Conservation (phyloP, 1,140 invertebrate species). For the Eriosoma lanigerum region DNA sequence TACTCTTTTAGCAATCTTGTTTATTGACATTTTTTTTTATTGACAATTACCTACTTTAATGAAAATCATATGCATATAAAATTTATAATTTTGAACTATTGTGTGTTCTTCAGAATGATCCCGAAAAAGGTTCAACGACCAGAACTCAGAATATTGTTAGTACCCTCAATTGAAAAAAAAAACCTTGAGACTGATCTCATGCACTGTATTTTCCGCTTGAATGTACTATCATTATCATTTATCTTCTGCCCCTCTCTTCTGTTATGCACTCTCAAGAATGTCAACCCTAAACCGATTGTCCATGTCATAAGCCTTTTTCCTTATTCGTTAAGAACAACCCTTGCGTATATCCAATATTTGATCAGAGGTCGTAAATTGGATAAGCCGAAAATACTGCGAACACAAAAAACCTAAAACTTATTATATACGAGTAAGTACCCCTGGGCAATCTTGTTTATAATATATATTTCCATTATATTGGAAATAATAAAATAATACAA, state of each 20-base stretch:
- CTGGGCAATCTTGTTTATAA: not conserved
- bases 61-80: not conserved
- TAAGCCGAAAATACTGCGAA: slow-evolving; percentile 4
- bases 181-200: not conserved
- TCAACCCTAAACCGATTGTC: slow-evolving; percentile 37
- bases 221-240: slow-evolving; percentile 47
- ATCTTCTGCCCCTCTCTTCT: not conserved
- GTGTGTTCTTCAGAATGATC: not conserved
- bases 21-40: too few relatives aligned
- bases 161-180: slow-evolving; percentile 27
- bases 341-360: slow-evolving; percentile 22
- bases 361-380: slow-evolving; percentile 25
- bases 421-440: not conserved
- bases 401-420: slow-evolving; percentile 2
- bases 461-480: not conserved
- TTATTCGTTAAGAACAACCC: slow-evolving; percentile 23
- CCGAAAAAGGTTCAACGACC: not conserved
- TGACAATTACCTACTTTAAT: too few relatives aligned
- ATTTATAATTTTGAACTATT: not conserved
- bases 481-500: too few relatives aligned
- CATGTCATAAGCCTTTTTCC: slow-evolving; percentile 22
- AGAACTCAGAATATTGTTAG: not conserved
- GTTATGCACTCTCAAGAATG: not conserved
- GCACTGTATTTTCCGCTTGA: slow-evolving; percentile 30
- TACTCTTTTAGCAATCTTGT: too few relatives aligned